Conservation (phyloP, 2,113 vertebrate species). For the Prochilodus magdalenae region DNA sequence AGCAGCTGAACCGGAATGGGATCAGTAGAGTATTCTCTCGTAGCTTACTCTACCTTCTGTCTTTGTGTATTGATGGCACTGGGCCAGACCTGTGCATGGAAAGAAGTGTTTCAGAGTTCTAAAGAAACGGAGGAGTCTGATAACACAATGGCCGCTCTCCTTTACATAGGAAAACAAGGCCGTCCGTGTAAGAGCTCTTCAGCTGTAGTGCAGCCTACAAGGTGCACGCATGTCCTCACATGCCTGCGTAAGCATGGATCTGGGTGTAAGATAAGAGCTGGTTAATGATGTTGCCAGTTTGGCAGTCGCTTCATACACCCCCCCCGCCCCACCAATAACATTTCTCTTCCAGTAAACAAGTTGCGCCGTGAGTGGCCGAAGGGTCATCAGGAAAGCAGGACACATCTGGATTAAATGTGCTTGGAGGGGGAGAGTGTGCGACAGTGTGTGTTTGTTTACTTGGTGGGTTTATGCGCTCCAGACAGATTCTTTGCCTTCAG, state of each 20-base stretch:
- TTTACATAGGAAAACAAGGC: neutral
- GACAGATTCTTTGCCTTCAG: neutral
- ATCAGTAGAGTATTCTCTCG: neutral
- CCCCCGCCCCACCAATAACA: neutral
- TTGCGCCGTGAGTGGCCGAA: neutral
- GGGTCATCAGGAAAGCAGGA: constrained; percentile 36
- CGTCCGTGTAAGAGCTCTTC: neutral
- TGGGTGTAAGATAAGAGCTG: neutral
- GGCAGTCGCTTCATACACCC: neutral
- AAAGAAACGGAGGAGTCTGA: neutral
- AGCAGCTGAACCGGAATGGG: neutral
- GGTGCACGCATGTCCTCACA: neutral
- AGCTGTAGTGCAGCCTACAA: neutral
- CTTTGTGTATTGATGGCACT: neutral
- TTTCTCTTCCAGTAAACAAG: constrained; percentile 29
- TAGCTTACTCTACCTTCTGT: neutral
- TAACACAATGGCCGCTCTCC: neutral
- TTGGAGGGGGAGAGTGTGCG: neutral
- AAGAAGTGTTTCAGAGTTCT: neutral
- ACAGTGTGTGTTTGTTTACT: neutral
- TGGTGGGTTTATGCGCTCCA: neutral
- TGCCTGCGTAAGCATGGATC: neutral
- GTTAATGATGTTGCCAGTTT: neutral
- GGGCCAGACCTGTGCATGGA: neutral
- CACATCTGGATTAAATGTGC: constrained; percentile 36